A percentile compares a stretch with the other conserved stretches of the same genome.
phyloP scores from a whole-genome alignment of 2,888 invertebrate genomes.

The Diarsia mendica region DNA sequence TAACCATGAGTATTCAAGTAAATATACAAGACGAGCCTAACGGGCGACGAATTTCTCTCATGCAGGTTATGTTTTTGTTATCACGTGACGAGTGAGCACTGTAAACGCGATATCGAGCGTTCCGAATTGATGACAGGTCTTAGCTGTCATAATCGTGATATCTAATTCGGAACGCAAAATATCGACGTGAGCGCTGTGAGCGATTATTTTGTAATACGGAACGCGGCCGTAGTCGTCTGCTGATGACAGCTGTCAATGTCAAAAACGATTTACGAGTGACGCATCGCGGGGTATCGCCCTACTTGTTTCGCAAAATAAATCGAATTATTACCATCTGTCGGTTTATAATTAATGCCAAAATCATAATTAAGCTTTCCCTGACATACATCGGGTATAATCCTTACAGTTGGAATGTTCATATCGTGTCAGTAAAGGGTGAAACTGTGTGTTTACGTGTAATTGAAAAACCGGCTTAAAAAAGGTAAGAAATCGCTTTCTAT shows the following conservation, averaged over 20 bases:
- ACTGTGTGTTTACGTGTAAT: conserved; percentile 53
- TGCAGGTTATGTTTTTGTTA: too few species aligned
- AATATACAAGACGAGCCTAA: too few species aligned
- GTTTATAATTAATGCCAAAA: conserved; percentile 34
- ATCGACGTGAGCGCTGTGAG: too few species aligned
- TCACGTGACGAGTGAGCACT: too few species aligned
- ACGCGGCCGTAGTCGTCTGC: too few species aligned
- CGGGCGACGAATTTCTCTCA: too few species aligned
- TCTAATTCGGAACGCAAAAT: too few species aligned
- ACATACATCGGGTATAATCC: not conserved
- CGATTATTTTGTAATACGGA: too few species aligned
- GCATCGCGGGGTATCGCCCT: conserved; percentile 72
- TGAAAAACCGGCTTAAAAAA: conserved; percentile 68
- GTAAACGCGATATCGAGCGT: too few species aligned
- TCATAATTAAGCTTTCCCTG: conserved; percentile 9
- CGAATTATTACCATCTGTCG: conserved; percentile 34
- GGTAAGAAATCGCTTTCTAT: conserved; percentile 65
- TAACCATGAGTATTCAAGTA: too few species aligned
- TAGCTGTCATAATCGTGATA: too few species aligned
- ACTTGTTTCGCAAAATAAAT: conserved; percentile 57
- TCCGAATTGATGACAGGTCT: too few species aligned
- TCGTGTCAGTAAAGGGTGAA: conserved; percentile 34
- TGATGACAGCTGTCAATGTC: conserved; percentile 53
- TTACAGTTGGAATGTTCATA: conserved; percentile 55
- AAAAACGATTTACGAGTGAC: conserved; percentile 66